Evolutionary conservation across 1,140 invertebrate species (phyloP).

Genomic region (Augochlora pura): DNA sequence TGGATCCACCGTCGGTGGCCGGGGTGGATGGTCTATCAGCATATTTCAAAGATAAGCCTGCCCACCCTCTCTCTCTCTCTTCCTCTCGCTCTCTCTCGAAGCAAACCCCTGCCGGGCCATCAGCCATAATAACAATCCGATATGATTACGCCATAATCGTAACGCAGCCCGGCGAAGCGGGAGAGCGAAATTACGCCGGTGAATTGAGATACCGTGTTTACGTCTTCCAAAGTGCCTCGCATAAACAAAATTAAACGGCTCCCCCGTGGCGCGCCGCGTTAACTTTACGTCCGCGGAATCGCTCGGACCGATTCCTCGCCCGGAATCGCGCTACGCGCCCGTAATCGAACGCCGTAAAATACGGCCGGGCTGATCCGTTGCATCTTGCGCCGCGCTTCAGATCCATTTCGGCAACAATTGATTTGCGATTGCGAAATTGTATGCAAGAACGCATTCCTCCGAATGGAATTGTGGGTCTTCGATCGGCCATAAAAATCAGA

Average conservation of each 20-base stretch:
- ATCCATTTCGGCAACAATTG: no score
- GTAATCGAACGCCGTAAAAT: background rate
- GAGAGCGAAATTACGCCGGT: constrained; percentile 76
- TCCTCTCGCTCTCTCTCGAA: background rate
- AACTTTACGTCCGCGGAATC: constrained; percentile 25
- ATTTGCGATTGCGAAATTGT: no score
- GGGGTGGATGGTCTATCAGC: constrained; percentile 73
- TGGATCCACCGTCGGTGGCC: background rate
- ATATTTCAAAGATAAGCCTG: constrained; percentile 81
- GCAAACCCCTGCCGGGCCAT: constrained; percentile 74
- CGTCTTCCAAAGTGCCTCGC: constrained; percentile 77
- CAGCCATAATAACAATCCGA: constrained; percentile 81
- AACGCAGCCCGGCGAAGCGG: constrained; percentile 66
- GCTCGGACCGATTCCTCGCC: background rate
- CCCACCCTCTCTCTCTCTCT: constrained; percentile 54
- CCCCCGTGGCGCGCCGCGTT: constrained; percentile 3
- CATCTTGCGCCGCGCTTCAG: no score
- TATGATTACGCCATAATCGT: constrained; percentile 81
- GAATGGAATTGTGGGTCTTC: no score
- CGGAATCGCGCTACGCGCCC: no score
- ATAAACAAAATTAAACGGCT: constrained; percentile 80
- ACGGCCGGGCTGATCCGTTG: no score
- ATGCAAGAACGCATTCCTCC: no score
- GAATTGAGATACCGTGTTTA: constrained; percentile 81
- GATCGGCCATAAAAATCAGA: no score